Evolutionary conservation across 2,888 invertebrate genomes (phyloP).

Genomic region (Drosophila pegasa): DNA sequence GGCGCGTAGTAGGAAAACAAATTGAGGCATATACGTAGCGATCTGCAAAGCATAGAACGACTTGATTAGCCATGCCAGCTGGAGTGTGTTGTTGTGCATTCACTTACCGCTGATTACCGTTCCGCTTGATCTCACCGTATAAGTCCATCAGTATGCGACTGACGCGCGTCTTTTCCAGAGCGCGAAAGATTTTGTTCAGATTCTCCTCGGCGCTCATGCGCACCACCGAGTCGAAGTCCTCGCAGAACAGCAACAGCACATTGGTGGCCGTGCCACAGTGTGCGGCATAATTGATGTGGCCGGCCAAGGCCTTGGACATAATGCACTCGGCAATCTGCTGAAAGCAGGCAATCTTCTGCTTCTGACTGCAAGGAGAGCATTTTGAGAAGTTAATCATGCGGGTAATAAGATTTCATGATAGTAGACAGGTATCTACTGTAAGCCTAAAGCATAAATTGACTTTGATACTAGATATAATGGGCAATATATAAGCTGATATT

Average conservation of each 20-base stretch:
- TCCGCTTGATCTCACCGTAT: conserved; percentile 93
- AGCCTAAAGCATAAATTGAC: neutral
- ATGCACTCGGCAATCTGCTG: conserved; percentile 90
- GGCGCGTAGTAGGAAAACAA: conserved; percentile 91
- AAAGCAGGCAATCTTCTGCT: conserved; percentile 91
- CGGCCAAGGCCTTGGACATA: conserved; percentile 83
- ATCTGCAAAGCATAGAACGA: conserved; percentile 85
- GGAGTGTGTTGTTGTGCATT: neutral
- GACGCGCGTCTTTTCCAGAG: conserved; percentile 88
- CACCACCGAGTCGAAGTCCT: conserved; percentile 91
- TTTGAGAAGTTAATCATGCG: conserved; percentile 3
- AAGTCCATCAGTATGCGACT: conserved; percentile 92
- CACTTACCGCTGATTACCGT: conserved; percentile 86
- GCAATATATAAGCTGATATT: neutral
- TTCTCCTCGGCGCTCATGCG: conserved; percentile 93
- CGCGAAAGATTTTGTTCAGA: conserved; percentile 91
- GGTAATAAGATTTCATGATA: neutral
- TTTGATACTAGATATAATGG: neutral
- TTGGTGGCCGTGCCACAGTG: conserved; percentile 90
- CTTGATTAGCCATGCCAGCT: neutral
- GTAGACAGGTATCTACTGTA: neutral
- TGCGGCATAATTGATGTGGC: conserved; percentile 87
- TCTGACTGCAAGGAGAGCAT: conserved; percentile 86
- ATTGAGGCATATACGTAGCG: conserved; percentile 90
- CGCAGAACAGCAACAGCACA: conserved; percentile 89